Evolutionary conservation across 2,797 vertebrate species (phyloP).

Genomic region (Mormyrops attenuatus): DNA sequence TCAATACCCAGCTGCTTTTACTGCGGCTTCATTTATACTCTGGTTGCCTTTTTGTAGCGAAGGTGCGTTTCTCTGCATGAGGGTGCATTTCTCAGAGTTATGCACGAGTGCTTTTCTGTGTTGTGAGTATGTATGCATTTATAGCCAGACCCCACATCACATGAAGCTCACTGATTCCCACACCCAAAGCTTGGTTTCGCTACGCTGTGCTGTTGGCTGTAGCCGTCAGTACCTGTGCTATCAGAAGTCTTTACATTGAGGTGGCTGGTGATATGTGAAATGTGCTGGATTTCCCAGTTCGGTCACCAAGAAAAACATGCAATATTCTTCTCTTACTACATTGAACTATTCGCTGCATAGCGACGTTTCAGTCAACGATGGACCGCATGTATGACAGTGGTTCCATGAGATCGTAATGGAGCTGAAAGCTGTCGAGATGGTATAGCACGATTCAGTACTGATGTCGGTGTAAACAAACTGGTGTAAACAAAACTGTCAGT

Average conservation of each 20-base stretch:
- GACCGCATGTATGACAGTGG: background rate
- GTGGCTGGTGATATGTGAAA: background rate
- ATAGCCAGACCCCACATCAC: background rate
- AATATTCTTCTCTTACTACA: background rate
- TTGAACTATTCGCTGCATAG: background rate
- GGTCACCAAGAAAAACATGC: background rate
- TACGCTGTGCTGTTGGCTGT: background rate
- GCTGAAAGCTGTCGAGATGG: background rate
- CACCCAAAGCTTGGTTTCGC: background rate
- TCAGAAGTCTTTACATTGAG: background rate
- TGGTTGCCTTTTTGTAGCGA: background rate
- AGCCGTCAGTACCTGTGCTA: background rate
- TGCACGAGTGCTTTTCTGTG: background rate
- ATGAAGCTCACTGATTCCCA: background rate
- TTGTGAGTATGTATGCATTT: background rate
- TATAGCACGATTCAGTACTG: background rate
- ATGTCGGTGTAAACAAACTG: background rate
- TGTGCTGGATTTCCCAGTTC: background rate
- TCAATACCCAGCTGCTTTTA: background rate
- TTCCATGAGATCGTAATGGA: background rate
- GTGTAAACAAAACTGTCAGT: background rate
- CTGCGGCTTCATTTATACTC: background rate
- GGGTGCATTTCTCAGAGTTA: background rate
- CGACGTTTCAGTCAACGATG: background rate
- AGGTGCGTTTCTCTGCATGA: background rate